Evolutionary conservation across 2,888 invertebrate species (phyloP).

Genomic region (Oligia strigilis): DNA sequence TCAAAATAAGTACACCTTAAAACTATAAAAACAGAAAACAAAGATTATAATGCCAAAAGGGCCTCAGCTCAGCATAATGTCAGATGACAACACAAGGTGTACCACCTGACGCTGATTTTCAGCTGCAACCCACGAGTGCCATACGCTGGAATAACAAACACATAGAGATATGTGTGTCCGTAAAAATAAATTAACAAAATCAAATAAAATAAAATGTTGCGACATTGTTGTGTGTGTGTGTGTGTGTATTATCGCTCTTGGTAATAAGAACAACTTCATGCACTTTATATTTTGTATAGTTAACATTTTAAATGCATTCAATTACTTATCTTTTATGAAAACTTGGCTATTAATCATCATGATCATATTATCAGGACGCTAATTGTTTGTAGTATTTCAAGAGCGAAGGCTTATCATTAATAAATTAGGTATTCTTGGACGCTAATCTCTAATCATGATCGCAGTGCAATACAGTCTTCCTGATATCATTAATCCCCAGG

Average conservation of each 20-base stretch:
- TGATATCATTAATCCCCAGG: constrained; percentile 44
- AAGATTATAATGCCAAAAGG: too few species aligned
- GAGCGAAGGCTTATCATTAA: constrained; percentile 30
- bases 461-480: constrained; percentile 46
- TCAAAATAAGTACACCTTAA: too few species aligned
- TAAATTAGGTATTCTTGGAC: constrained; percentile 27
- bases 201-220: too few species aligned
- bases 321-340: constrained; percentile 33
- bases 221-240: too few species aligned
- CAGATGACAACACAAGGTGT: too few species aligned
- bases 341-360: constrained; percentile 19
- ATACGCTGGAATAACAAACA: too few species aligned
- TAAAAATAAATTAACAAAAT: too few species aligned
- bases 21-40: too few species aligned
- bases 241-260: not conserved
- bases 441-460: constrained; percentile 29
- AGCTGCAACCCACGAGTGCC: too few species aligned
- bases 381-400: constrained; percentile 29
- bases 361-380: constrained; percentile 19
- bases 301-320: constrained; percentile 35
- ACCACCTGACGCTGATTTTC: too few species aligned
- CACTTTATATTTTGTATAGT: constrained; percentile 19
- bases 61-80: too few species aligned
- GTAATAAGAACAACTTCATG: constrained; percentile 31
- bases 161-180: too few species aligned